These are phyloP conservation scores for Triplophysa siluroides DNA, from an alignment of 2,113 vertebrate species.

Conservation along the genomic window DNA sequence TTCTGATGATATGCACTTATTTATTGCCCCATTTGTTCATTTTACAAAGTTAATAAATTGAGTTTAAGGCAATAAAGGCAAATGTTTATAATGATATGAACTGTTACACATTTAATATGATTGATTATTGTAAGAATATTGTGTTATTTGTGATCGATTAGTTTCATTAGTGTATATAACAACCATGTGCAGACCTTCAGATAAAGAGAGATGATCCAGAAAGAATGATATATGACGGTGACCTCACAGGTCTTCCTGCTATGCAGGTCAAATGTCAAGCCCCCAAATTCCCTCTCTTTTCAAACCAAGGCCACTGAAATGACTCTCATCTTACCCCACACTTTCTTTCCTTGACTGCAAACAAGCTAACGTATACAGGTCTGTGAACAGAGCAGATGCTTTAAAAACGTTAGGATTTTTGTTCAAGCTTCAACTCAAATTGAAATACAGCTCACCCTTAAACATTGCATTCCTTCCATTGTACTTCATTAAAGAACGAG, in stretches of 20 bases:
- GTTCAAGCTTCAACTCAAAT: neutral
- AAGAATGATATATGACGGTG: constrained; percentile 12
- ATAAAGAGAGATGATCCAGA: constrained; percentile 16
- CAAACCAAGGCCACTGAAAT: constrained; percentile 1
- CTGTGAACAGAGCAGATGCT: neutral
- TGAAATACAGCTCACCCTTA: constrained; percentile 11
- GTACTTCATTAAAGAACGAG: constrained; percentile 17
- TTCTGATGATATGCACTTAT: neutral
- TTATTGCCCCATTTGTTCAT: neutral
- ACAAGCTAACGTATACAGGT: neutral
- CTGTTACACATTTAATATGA: no score
- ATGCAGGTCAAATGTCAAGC: constrained; percentile 30
- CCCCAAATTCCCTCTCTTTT: constrained; percentile 24
- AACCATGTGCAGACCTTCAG: constrained; percentile 5
- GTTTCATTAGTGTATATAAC: neutral
- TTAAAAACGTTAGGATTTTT: neutral
- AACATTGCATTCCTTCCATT: constrained; percentile 22
- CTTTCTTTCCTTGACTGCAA: neutral
- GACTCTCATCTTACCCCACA: neutral
- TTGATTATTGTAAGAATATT: no score
- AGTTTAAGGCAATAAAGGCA: neutral
- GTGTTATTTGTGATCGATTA: neutral
- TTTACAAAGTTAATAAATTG: neutral
- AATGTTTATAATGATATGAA: neutral
- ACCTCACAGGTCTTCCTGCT: constrained; percentile 2